These are phyloP conservation scores for Brachirus orientalis DNA, from an alignment of 2,113 vertebrate species.

Conservation along the genomic window DNA sequence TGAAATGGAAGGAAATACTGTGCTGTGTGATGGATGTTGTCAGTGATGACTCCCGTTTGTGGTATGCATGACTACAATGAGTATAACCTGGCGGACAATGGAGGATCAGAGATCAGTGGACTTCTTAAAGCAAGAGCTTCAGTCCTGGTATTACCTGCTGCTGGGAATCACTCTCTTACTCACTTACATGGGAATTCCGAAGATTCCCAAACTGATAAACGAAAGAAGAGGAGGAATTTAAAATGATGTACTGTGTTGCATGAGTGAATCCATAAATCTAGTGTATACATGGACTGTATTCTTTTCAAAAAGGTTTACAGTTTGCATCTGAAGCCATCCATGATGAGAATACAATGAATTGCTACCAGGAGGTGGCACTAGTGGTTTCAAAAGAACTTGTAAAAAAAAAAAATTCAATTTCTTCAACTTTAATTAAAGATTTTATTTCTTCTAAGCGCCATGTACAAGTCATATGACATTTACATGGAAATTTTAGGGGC, in stretches of 20 bases:
- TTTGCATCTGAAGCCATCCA: too few species aligned
- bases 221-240: not conserved
- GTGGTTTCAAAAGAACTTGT: too few species aligned
- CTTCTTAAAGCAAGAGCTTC: conserved; percentile 28
- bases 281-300: too few species aligned
- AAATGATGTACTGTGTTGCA: not conserved
- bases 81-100: not conserved
- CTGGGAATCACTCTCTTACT: conserved; percentile 2
- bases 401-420: too few species aligned
- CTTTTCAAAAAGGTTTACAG: too few species aligned
- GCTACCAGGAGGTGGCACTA: too few species aligned
- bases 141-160: conserved; percentile 31
- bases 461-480: too few species aligned
- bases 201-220: conserved; percentile 19
- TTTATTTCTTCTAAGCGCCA: too few species aligned
- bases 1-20: not conserved
- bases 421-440: too few species aligned
- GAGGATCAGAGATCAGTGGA: conserved; percentile 27
- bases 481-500: too few species aligned
- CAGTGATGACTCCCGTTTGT: conserved; percentile 27
- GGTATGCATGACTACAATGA: conserved; percentile 38
- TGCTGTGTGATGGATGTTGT: not conserved
- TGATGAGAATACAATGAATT: too few species aligned
- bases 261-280: too few species aligned
- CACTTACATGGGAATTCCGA: conserved; percentile 1